Evolutionary conservation across 1,140 invertebrate genomes (phyloP).

Genomic region (Lordiphosa collinella): DNA sequence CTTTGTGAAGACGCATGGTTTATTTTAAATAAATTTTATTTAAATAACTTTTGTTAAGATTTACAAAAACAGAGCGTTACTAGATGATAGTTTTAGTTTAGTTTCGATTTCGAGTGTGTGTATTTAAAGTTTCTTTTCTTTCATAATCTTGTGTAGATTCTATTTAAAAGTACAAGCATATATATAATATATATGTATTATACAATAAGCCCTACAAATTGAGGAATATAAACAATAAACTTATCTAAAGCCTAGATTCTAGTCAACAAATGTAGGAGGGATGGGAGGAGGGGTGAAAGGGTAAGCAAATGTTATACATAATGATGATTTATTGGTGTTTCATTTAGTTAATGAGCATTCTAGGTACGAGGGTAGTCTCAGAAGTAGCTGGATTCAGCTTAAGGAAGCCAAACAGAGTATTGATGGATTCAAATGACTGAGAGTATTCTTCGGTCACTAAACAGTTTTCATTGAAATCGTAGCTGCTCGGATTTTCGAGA

Average conservation of each 20-base stretch:
- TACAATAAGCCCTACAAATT: conserved; percentile 64
- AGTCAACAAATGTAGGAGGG: conserved; percentile 64
- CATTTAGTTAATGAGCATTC: not conserved
- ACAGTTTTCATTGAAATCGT: no score
- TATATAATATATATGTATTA: conserved; percentile 62
- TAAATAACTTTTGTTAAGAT: conserved; percentile 73
- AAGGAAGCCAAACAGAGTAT: not conserved
- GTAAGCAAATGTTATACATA: conserved; percentile 40
- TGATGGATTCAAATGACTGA: no score
- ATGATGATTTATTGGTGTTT: conserved; percentile 43
- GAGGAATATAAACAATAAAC: conserved; percentile 71
- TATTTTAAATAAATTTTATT: conserved; percentile 77
- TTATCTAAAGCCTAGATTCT: conserved; percentile 56
- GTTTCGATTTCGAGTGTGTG: conserved; percentile 47
- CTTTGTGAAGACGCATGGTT: no score
- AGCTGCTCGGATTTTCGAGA: no score
- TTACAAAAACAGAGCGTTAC: conserved; percentile 74
- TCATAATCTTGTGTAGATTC: conserved; percentile 30
- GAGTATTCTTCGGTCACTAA: no score
- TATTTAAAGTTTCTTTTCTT: conserved; percentile 39
- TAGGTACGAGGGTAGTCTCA: no score
- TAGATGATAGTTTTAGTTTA: conserved; percentile 42
- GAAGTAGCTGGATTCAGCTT: no score
- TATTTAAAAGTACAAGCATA: conserved; percentile 39
- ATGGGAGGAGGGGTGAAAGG: conserved; percentile 9